Conservation (phyloP, 2,113 vertebrate genomes). For the Nyctibius bracteatus region DNA sequence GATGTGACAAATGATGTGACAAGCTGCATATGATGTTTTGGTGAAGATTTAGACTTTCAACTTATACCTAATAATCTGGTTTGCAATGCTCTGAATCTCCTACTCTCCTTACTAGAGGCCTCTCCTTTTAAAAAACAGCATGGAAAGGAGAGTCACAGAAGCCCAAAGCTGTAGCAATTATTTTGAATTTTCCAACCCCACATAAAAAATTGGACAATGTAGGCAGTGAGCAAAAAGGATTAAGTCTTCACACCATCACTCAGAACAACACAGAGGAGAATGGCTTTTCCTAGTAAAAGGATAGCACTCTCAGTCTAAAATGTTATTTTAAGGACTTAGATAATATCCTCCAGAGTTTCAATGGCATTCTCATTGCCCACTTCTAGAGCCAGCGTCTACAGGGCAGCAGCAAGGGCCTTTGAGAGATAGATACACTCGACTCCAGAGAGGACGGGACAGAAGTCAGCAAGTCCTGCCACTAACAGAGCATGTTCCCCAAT, state of each 20-base stretch:
- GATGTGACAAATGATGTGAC: slow-evolving; percentile 58
- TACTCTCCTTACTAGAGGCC: background rate
- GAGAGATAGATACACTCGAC: background rate
- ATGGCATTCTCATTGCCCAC: background rate
- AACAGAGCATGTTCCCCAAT: background rate
- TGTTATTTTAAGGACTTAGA: background rate
- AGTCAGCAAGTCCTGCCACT: background rate
- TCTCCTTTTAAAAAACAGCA: background rate
- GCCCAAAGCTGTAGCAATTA: background rate
- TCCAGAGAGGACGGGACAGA: background rate
- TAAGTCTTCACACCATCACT: background rate
- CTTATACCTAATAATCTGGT: background rate
- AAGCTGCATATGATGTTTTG: slow-evolving; percentile 20
- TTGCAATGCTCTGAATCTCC: background rate
- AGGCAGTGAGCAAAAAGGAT: background rate
- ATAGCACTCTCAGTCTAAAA: background rate
- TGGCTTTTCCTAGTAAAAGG: background rate
- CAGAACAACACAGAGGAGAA: background rate
- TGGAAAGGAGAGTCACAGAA: background rate
- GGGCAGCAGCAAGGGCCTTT: background rate
- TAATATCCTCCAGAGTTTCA: background rate
- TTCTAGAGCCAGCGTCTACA: background rate
- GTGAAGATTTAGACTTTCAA: background rate
- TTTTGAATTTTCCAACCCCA: background rate
- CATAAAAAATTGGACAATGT: background rate